Evolutionary conservation across 2,888 invertebrate genomes (phyloP), one percentile per base, ranked within the genome.

Genomic region (Platerodrilus igneus): DNA sequence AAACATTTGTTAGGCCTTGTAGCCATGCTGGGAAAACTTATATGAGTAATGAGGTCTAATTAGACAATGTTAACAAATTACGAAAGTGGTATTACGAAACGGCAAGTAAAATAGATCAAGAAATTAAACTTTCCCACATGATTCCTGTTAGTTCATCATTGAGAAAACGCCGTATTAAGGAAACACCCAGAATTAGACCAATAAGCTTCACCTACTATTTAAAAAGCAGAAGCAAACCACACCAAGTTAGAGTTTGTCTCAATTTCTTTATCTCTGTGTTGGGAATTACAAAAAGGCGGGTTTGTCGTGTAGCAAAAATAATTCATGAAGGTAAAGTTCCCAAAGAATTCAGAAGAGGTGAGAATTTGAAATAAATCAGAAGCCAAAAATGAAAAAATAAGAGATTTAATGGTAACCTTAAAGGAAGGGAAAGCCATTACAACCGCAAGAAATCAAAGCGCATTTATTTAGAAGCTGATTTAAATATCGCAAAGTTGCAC

Each of bases 391-490:
- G 18, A 31, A 14, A 18, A 32, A 18, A 28, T 38, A 8, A 11
- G 25, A 17, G 9, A 13, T 40, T 40, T 27, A 14, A 36, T 9
- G 13, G 13, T 4, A 29, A 27, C 3, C 28, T 40, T 2, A 36
- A 17, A 25, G 40, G 27, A 8, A 22, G n/a, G 16, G 40, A 36
- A 28, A 40, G 35, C 8, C 40, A 40, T 35, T 40, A 40, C 22
- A 33, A 30, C 13, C 26, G 40, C 2, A 4, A n/a, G 4, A 40
- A 40, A 29, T 40, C 34, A 3, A 26, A 28, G 15, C 16, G 38
- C 2, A 27, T 35, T 20, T 40, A 40, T 11, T 22, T 35, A 4
- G n/a, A 15, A 4, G 9, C 5, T 9, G 20, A 36, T 16, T 35
- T 27, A 17, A 25, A 14, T 26, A 21, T 45, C n/a, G n/a, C 37